Base-by-base conservation (phyloP, 2,888 invertebrate species). In the Limnephilus auricula region DNA sequence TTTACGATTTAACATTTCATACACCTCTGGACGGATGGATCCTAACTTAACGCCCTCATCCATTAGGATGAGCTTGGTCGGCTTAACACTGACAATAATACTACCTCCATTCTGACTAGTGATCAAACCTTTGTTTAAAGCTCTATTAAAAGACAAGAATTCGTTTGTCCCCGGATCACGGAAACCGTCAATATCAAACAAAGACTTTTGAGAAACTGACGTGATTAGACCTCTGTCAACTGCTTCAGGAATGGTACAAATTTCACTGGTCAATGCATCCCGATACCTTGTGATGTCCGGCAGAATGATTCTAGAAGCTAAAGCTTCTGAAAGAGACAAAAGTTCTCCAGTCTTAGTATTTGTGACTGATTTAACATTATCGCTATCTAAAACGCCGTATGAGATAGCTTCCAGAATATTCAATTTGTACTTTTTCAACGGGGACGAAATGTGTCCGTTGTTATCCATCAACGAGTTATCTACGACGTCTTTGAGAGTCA, bases 141-240 rank as follows among this genome's bases (percentile, higher is more conserved):
- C 98, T 92, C 97, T 96, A 95, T 98, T 98, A 94, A 99, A 97
- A 93, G 98, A 98, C 93, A 99, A 96, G 94, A 97, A 98, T 94
- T 98, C 98, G 79, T 97, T 97, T 89, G 97, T 97, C 94, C 97
- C 96, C 0, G 98, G 97, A 95, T 98, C 98, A 94, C 97, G 98
- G 94, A 99, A 98, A 90, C 98, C 99, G 93, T 99, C 98, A 92
- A 99, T 98, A 94, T 99, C 98, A 94, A 99, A 99, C 93, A 99
- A 98, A 2, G 98, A 98, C 94, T 98, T 98, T 94, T 98, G 98
- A 9, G 98, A 97, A 32, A 99, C 98, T 1, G 98, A 98, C 40
- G 98, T 98, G 91, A 99, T 98, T 85, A 98, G 96, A 93, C 99
- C 99, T 92, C 98, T 97, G 94, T 98, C 97, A 30, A 99, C 98